phyloP scores from a whole-genome alignment of 2,113 vertebrate genomes.

The Psilopsiagon aurifrons region DNA sequence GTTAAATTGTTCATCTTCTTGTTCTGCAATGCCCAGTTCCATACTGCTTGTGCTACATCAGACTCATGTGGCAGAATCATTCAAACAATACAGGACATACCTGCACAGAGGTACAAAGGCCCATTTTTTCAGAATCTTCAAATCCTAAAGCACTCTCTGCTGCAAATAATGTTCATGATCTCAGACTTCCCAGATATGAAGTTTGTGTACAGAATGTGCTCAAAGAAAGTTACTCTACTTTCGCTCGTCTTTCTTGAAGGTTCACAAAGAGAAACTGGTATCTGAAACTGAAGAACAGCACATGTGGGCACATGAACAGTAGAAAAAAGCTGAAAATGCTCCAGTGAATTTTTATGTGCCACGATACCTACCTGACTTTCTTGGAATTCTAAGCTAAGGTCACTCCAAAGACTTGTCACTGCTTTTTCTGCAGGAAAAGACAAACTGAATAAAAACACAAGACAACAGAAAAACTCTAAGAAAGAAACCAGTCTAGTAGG shows the following conservation, averaged over 20 bases:
- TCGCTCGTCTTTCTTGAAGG: background rate
- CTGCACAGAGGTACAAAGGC: background rate
- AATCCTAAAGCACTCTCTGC: background rate
- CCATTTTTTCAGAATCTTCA: background rate
- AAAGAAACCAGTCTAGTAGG: background rate
- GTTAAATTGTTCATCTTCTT: background rate
- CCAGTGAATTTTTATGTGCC: background rate
- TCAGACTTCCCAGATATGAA: background rate
- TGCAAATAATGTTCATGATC: background rate
- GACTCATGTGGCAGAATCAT: background rate
- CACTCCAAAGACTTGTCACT: constrained; percentile 44
- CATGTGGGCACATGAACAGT: background rate
- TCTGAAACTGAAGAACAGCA: background rate
- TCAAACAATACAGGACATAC: background rate
- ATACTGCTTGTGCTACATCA: background rate
- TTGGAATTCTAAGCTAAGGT: constrained; percentile 21
- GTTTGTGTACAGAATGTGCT: background rate
- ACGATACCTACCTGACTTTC: background rate
- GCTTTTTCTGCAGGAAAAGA: constrained; percentile 15
- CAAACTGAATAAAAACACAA: constrained; percentile 11
- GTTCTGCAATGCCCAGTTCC: background rate
- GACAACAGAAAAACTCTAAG: background rate
- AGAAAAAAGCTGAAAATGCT: background rate
- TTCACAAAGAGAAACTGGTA: background rate
- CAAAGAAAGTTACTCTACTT: background rate